A percentile compares a stretch with the other conserved stretches of the same genome.
Evolutionary conservation across 2,888 invertebrate genomes (phyloP).

Genomic region (Xestia ashworthii): DNA sequence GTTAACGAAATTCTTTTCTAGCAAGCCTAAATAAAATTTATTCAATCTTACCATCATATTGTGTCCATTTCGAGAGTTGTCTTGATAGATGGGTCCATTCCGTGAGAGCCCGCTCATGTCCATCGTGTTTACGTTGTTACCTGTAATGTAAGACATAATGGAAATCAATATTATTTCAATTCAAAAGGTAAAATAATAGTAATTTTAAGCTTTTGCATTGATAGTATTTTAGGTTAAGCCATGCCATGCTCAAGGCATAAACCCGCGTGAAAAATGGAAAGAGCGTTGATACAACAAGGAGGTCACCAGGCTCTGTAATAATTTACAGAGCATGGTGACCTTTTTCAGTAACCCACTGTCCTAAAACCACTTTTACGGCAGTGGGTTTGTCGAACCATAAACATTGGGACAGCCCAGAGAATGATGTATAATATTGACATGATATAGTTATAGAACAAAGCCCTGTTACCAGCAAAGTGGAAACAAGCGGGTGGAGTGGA

Average conservation of each 20-base stretch:
- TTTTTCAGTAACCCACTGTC: no score
- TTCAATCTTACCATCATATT: conserved; percentile 84
- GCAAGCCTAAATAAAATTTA: no score
- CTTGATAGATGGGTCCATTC: conserved; percentile 88
- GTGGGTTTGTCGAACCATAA: background rate
- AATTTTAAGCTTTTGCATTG: no score
- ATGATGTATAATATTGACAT: background rate
- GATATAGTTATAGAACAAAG: no score
- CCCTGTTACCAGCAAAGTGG: background rate
- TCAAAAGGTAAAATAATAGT: no score
- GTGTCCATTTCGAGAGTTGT: conserved; percentile 87
- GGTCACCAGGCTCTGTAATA: no score
- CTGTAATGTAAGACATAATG: conserved; percentile 67
- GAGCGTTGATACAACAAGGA: no score
- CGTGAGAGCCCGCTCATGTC: conserved; percentile 85
- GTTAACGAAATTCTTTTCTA: background rate
- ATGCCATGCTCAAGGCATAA: no score
- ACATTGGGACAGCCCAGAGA: background rate
- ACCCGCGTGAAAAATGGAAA: no score
- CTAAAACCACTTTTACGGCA: no score
- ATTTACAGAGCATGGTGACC: no score
- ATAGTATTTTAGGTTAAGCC: no score
- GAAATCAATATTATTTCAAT: background rate
- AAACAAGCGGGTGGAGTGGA: background rate
- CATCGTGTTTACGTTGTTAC: conserved; percentile 85